Evolutionary conservation across 2,888 invertebrate genomes (phyloP), one percentile per base, ranked within the genome.

Genomic region (Eupeodes latifasciatus): DNA sequence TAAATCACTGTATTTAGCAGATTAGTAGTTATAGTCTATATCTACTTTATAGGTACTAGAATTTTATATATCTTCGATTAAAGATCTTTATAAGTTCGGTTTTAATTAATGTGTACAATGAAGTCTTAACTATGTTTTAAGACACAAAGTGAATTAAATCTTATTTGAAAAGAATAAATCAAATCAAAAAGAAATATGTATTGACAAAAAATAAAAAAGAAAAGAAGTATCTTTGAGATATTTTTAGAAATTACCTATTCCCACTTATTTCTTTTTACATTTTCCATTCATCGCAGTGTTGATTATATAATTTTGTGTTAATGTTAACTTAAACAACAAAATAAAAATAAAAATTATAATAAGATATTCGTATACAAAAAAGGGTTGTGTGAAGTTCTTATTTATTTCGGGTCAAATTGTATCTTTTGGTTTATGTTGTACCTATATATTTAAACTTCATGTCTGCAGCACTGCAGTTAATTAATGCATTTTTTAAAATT

Each of bases 231-330:
- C 79, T 79, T 57, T 84, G 77, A 67, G 87, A 78, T 88, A 88
- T 88, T 88, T 88, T 88, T 88, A 88, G 88, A 88, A 85, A 85
- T 81, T 85, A 85, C 85, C 80, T 85, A 81, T 40, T 40, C 57
- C 49, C 55, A 71, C 71, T 71, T 67, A 51, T 34, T 67, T 40
- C 16, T 44, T 55, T 44, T 69, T 53, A 14, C 69, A 53, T 53
- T 62, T 76, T 79, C 74, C 67, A 75, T 64, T 78, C 78, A 61
- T 78, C 44, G 27, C 27, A 7, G 72, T 71, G 69, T 67, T 81
- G 81, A 74, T 85, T 86, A 86, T 86, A 59, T 86, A 86, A 86
- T 86, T 83, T 77, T 86, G 47, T 82, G 34, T 81, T 72, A 36
- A 81, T 69, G 69, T 85, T 62, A 44, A 67, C 6, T 78, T 40